These are phyloP conservation scores for Porites lobata DNA, from an alignment of 92 coral and sea anemone genomes.

Conservation along the genomic window DNA sequence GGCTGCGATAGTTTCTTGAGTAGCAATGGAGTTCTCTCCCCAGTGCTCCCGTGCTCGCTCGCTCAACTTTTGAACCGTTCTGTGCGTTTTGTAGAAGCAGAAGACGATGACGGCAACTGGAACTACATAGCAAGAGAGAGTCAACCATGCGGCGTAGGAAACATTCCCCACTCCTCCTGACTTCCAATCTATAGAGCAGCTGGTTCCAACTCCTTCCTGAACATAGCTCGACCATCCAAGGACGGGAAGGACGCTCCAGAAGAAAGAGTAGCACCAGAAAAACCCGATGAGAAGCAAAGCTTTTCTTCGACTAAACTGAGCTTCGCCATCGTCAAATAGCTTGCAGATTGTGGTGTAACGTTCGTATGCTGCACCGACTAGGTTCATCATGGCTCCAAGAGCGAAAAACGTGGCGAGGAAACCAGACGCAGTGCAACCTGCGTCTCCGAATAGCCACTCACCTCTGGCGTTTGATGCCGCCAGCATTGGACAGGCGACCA, in stretches of 20 bases:
- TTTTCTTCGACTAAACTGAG: constrained; percentile 15
- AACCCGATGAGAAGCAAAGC: constrained; percentile 1
- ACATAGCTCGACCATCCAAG: constrained; percentile 49
- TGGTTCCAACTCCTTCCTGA: constrained; percentile 54
- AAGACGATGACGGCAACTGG: constrained; percentile 11
- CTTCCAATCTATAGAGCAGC: constrained; percentile 43
- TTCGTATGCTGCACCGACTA: constrained; percentile 42
- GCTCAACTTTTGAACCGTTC: neutral
- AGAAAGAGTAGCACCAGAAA: constrained; percentile 25
- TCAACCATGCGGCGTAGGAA: constrained; percentile 13
- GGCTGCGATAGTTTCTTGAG: constrained; percentile 15
- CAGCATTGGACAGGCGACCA: constrained; percentile 8
- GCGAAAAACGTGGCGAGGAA: constrained; percentile 31
- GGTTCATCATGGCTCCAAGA: constrained; percentile 30
- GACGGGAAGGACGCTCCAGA: constrained; percentile 43
- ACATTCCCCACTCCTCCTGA: neutral
- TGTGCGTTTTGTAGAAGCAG: constrained; percentile 1
- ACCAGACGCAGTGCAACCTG: constrained; percentile 28
- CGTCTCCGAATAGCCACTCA: constrained; percentile 44
- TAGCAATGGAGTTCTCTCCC: constrained; percentile 16
- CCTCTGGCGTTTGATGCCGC: constrained; percentile 17
- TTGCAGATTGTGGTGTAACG: constrained; percentile 39
- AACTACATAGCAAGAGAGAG: constrained; percentile 19
- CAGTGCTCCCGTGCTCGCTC: constrained; percentile 19
- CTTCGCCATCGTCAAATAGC: constrained; percentile 21